Evolutionary conservation across 1,140 invertebrate species (phyloP).

Genomic region (Drosophila equinoxialis): DNA sequence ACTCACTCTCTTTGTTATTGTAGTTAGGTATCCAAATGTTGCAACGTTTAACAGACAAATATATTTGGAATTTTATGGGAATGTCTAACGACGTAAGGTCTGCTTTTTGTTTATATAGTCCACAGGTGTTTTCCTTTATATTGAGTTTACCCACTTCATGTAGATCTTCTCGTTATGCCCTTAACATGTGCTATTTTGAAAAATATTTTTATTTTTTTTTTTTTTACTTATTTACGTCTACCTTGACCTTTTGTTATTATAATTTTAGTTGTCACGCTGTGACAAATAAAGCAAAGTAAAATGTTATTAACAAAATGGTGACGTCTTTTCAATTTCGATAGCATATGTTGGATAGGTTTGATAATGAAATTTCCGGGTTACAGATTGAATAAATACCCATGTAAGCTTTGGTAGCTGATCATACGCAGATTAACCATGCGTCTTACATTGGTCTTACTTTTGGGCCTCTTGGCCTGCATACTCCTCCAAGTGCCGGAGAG

Average conservation of each 20-base stretch:
- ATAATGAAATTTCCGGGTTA: neutral
- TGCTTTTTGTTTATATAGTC: slow-evolving; percentile 35
- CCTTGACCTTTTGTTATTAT: neutral
- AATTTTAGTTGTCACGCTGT: neutral
- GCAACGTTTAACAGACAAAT: neutral
- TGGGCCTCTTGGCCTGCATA: neutral
- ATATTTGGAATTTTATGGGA: neutral
- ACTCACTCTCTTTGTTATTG: neutral
- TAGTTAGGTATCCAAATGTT: neutral
- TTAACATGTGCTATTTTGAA: neutral
- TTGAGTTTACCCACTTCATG: neutral
- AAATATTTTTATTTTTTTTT: neutral
- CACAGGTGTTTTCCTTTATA: slow-evolving; percentile 31
- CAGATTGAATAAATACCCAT: slow-evolving; percentile 8
- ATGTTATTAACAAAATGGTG: neutral
- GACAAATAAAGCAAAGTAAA: neutral
- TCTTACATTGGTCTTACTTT: slow-evolving; percentile 2
- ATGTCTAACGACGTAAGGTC: neutral
- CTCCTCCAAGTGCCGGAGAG: neutral
- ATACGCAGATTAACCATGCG: slow-evolving; percentile 2
- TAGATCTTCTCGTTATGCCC: slow-evolving; percentile 10
- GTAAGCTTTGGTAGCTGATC: neutral
- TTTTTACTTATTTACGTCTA: neutral
- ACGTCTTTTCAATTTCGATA: too few relatives aligned
- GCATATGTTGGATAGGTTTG: too few relatives aligned